phyloP scores from a whole-genome alignment of 2,113 vertebrate species.

The Baryphthengus martii region DNA sequence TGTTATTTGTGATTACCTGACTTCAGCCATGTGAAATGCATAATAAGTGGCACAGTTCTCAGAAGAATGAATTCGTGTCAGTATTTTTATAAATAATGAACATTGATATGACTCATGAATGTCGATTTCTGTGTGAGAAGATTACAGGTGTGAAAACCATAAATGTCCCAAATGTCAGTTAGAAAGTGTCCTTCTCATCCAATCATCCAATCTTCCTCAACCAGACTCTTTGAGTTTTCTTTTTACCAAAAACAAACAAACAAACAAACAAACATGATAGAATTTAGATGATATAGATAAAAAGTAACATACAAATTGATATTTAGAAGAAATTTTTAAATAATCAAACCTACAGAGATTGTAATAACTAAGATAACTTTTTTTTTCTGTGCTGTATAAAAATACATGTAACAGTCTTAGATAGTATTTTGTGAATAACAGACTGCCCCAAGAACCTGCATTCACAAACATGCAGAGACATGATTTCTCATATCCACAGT shows the following conservation, averaged over 20 bases:
- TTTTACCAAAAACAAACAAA: neutral
- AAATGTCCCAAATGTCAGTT: neutral
- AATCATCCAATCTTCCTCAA: neutral
- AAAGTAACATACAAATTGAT: neutral
- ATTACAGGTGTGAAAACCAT: neutral
- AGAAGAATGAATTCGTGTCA: neutral
- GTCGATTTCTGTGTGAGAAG: neutral
- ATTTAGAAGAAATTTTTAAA: neutral
- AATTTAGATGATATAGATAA: neutral
- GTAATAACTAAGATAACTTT: neutral
- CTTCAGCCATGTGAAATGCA: neutral
- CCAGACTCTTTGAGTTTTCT: neutral
- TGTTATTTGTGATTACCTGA: neutral
- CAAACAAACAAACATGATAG: rapidly evolving
- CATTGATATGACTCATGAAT: neutral
- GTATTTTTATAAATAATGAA: neutral
- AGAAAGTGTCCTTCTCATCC: neutral
- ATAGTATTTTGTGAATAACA: neutral
- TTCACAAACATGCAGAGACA: neutral
- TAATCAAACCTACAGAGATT: neutral
- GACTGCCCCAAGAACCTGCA: neutral
- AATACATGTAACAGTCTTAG: neutral
- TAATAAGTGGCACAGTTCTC: neutral
- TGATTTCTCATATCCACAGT: neutral
- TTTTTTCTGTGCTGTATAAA: neutral